These are phyloP conservation scores for Spialia ferax DNA, from an alignment of 2,888 invertebrate species.

Conservation along the genomic window DNA sequence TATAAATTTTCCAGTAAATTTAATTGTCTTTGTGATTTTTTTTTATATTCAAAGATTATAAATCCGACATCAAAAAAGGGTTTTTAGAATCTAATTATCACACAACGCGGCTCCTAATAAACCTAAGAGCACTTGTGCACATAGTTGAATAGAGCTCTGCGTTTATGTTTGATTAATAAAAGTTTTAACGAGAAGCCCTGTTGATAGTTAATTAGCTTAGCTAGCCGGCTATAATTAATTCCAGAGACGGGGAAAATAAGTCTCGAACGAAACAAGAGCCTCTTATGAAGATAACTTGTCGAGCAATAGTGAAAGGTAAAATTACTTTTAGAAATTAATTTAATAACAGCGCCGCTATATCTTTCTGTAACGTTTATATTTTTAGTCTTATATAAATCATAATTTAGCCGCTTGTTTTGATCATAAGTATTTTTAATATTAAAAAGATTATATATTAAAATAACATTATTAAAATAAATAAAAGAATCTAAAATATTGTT, in stretches of 20 bases:
- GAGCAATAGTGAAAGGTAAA: background rate
- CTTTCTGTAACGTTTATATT: no score
- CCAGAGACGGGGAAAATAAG: conserved; percentile 5
- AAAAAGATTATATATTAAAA: no score
- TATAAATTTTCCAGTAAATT: no score
- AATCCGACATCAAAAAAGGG: background rate
- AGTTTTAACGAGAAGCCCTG: conserved; percentile 15
- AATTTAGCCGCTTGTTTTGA: no score
- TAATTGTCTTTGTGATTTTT: no score
- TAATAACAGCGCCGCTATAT: background rate
- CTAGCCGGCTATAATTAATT: conserved; percentile 15
- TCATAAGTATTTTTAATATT: no score
- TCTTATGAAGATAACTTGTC: background rate
- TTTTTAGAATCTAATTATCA: background rate
- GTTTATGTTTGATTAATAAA: conserved; percentile 17
- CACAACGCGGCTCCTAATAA: background rate
- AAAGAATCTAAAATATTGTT: no score
- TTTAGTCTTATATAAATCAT: no score
- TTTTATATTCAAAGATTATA: no score
- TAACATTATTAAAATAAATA: no score
- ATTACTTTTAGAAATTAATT: background rate
- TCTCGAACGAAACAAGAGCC: background rate
- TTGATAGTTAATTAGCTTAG: conserved; percentile 17
- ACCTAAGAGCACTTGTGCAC: conserved; percentile 1
- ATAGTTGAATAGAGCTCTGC: background rate